These are phyloP conservation scores for Drosophila setifemur DNA, from an alignment of 1,140 invertebrate genomes.

Conservation along the genomic window DNA sequence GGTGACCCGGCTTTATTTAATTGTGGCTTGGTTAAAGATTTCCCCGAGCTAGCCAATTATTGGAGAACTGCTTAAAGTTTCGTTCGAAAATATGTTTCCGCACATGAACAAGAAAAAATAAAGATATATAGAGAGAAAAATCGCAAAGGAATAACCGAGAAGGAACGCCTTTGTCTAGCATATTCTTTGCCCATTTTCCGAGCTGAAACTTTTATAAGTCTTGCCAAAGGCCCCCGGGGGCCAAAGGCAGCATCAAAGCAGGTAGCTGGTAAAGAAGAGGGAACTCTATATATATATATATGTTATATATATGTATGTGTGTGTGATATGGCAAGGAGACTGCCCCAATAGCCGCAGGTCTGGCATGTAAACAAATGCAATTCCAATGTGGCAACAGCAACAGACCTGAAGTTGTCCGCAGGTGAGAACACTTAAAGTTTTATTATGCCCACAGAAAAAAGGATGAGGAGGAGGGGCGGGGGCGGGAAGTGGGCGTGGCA, in stretches of 20 bases:
- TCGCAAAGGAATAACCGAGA: slow-evolving; percentile 23
- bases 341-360: slow-evolving; percentile 57
- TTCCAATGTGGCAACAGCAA: slow-evolving; percentile 38
- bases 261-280: slow-evolving; percentile 25
- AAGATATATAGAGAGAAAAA: background rate
- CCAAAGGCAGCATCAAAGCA: slow-evolving; percentile 31
- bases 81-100: background rate
- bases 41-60: background rate
- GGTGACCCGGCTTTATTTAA: slow-evolving; percentile 14
- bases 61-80: background rate
- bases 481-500: background rate
- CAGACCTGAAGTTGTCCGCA: slow-evolving; percentile 46
- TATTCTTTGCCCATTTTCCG: slow-evolving; percentile 30
- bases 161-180: slow-evolving; percentile 30
- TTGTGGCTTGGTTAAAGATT: slow-evolving; percentile 1
- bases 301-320: too few relatives aligned
- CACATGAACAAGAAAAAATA: background rate
- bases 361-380: slow-evolving; percentile 65
- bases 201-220: slow-evolving; percentile 67
- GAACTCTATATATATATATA: background rate
- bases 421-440: slow-evolving; percentile 71
- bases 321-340: background rate
- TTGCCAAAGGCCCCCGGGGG: slow-evolving; percentile 37
- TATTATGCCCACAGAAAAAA: slow-evolving; percentile 54
- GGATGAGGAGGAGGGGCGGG: background rate